phyloP scores from a whole-genome alignment of 2,797 vertebrate species.

The Cryptoblepharus egeriae region DNA sequence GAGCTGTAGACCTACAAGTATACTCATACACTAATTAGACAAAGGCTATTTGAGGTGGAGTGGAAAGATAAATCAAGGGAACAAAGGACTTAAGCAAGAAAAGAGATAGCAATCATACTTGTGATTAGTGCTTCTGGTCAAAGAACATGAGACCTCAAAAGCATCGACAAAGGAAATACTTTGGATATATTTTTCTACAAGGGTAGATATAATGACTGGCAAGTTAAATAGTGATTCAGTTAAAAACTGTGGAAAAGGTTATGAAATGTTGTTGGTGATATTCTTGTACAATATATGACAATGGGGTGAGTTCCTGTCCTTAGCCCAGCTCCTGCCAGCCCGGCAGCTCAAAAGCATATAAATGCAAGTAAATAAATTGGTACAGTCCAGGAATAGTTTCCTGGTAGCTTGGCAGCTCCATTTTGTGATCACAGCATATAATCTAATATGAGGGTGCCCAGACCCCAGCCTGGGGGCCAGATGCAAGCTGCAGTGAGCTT shows the following conservation, averaged over 20 bases:
- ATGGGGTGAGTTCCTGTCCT: no score
- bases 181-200: not conserved
- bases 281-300: no score
- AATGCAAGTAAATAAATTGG: no score
- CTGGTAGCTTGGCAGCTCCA: fast-evolving
- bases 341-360: no score
- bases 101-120: not conserved
- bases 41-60: not conserved
- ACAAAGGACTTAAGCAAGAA: not conserved
- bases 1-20: not conserved
- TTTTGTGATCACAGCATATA: constrained; percentile 41
- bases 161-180: not conserved
- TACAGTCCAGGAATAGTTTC: fast-evolving
- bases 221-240: not conserved
- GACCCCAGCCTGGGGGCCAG: no score
- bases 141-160: not conserved
- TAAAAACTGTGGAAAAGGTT: not conserved
- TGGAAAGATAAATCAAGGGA: not conserved
- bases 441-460: no score
- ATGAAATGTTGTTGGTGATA: not conserved
- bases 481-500: no score
- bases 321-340: no score
- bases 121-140: not conserved
- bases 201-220: not conserved
- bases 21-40: not conserved